phyloP scores from a whole-genome alignment of 1,140 invertebrate genomes.

The Trissolcus basalis region DNA sequence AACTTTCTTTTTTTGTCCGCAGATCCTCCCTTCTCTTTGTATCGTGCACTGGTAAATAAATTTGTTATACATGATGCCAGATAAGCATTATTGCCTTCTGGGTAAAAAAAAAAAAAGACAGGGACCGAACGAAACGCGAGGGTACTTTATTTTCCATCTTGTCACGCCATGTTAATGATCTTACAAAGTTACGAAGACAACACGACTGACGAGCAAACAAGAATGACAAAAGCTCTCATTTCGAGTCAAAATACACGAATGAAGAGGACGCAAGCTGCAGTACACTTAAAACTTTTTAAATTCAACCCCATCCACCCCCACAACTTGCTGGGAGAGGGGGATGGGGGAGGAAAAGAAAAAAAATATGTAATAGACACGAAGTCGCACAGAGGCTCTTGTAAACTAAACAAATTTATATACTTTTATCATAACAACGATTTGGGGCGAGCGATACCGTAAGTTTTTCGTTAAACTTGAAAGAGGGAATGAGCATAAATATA shows the following conservation, averaged over 20 bases:
- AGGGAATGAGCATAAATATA: no score
- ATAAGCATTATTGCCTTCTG: slow-evolving; percentile 39
- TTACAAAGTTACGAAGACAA: slow-evolving; percentile 66
- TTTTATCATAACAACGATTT: no score
- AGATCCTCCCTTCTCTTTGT: no score
- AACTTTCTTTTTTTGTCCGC: no score
- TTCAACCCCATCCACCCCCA: slow-evolving; percentile 70
- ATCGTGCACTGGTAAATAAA: slow-evolving; percentile 39
- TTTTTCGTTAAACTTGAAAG: no score
- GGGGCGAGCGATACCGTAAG: no score
- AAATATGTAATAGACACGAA: slow-evolving; percentile 64
- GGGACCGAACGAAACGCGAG: not conserved
- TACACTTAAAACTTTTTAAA: slow-evolving; percentile 75
- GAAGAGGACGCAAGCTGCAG: slow-evolving; percentile 53
- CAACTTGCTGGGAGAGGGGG: slow-evolving; percentile 9
- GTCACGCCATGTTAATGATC: slow-evolving; percentile 75
- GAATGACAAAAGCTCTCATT: slow-evolving; percentile 62
- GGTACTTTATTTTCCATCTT: slow-evolving; percentile 65
- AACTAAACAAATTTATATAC: slow-evolving; percentile 8
- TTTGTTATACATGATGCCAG: slow-evolving; percentile 25
- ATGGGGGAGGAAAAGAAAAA: slow-evolving; percentile 55
- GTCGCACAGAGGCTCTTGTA: slow-evolving; percentile 51
- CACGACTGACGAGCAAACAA: slow-evolving; percentile 73
- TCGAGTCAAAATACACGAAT: slow-evolving; percentile 52
- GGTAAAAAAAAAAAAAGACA: not conserved